Evolutionary conservation across 2,113 vertebrate genomes (phyloP).

Genomic region (Pseudolaguvia tuberculata): DNA sequence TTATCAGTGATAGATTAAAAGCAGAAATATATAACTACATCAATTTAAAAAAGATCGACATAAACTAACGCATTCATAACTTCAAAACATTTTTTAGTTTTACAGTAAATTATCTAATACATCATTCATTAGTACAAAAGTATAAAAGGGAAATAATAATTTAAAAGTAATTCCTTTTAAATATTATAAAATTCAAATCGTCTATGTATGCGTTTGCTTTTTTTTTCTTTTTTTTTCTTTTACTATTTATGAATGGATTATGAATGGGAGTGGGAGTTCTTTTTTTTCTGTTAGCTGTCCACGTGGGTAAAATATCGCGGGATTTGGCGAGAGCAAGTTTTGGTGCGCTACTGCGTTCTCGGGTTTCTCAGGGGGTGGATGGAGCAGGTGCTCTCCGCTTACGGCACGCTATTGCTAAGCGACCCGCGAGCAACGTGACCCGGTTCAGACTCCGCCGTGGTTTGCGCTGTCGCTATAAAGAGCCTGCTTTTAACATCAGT

Average conservation of each 20-base stretch:
- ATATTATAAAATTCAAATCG: background rate
- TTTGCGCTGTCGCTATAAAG: conserved; percentile 26
- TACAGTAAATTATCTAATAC: background rate
- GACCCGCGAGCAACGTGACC: conserved; percentile 34
- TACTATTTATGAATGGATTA: background rate
- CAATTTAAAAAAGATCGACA: background rate
- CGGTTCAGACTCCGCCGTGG: conserved; percentile 24
- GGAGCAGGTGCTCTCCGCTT: conserved; percentile 33
- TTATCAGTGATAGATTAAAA: background rate
- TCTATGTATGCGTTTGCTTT: background rate
- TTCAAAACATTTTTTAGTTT: background rate
- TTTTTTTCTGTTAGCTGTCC: background rate
- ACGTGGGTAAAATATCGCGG: conserved; percentile 33
- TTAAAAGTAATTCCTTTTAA: background rate
- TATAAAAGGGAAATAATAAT: no score
- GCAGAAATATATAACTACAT: background rate
- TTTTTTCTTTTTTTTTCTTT: background rate
- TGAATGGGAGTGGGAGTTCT: background rate
- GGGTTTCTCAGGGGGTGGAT: conserved; percentile 35
- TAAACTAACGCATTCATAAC: background rate
- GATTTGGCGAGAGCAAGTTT: conserved; percentile 32
- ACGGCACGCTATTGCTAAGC: conserved; percentile 34
- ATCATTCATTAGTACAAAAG: background rate
- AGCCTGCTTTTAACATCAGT: conserved; percentile 8
- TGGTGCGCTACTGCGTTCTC: conserved; percentile 9